phyloP scores from a whole-genome alignment of 2,888 invertebrate genomes.

The Rhingia campestris region DNA sequence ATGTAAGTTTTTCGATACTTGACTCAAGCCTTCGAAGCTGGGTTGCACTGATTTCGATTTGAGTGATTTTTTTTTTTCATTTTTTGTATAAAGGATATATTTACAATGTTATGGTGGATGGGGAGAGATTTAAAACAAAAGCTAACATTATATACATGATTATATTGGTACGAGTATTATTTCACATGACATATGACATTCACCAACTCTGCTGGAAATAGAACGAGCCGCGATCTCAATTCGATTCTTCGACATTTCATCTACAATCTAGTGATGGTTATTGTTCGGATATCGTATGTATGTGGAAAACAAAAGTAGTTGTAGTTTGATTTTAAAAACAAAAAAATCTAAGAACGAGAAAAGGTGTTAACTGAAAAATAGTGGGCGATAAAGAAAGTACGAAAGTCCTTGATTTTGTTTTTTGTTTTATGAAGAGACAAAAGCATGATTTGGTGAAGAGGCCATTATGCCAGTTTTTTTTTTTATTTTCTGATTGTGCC shows the following conservation, averaged over 20 bases:
- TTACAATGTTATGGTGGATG: slow-evolving; percentile 5
- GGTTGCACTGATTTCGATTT: slow-evolving; percentile 14
- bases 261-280: slow-evolving; percentile 13
- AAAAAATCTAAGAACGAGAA: slow-evolving; percentile 33
- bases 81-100: slow-evolving; percentile 9
- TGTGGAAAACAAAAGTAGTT: slow-evolving; percentile 20
- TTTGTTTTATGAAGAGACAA: slow-evolving; percentile 52
- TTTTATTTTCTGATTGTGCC: slow-evolving; percentile 39
- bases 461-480: slow-evolving; percentile 66
- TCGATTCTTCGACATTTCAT: slow-evolving; percentile 6
- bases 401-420: slow-evolving; percentile 25
- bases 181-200: slow-evolving; percentile 76
- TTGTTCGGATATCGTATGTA: slow-evolving; percentile 9
- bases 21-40: slow-evolving; percentile 8
- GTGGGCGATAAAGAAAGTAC: slow-evolving; percentile 49
- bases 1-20: neutral
- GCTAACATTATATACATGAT: neutral
- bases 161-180: neutral
- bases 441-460: slow-evolving; percentile 75
- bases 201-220: slow-evolving; percentile 75
- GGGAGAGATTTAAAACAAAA: neutral
- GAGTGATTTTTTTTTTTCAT: neutral
- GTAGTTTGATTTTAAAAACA: slow-evolving; percentile 19
- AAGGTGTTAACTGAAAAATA: slow-evolving; percentile 45
- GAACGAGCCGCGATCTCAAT: slow-evolving; percentile 19